These are phyloP conservation scores for Lucilia cuprina DNA, from an alignment of 1,140 invertebrate genomes.

Conservation along the genomic window DNA sequence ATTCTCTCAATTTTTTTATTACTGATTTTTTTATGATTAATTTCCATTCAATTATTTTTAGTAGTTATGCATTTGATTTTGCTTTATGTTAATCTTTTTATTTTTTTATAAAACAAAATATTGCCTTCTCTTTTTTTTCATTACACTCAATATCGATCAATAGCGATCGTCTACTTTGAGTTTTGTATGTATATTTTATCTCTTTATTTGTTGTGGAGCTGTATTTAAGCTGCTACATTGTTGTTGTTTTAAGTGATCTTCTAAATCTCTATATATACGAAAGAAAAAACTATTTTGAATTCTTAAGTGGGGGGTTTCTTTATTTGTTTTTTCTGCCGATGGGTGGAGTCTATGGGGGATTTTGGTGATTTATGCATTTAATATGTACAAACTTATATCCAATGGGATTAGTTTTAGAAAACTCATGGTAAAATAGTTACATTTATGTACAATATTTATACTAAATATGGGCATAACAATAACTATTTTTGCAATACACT, in stretches of 20 bases:
- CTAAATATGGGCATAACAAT: too few relatives aligned
- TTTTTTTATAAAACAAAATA: not conserved
- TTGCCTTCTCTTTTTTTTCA: not conserved
- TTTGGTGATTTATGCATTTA: not conserved
- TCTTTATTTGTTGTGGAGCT: not conserved
- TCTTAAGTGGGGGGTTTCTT: not conserved
- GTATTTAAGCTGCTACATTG: too few relatives aligned
- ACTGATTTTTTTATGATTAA: too few relatives aligned
- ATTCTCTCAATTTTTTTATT: too few relatives aligned
- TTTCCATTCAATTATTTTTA: too few relatives aligned
- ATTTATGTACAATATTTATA: too few relatives aligned
- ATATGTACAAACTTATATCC: not conserved
- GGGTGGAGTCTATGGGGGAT: conserved; percentile 3
- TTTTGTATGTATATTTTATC: not conserved
- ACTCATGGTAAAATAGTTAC: too few relatives aligned
- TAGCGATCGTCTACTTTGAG: not conserved
- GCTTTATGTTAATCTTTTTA: not conserved
- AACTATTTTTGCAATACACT: too few relatives aligned
- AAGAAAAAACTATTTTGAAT: conserved; percentile 8
- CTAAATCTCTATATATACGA: not conserved
- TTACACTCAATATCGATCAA: not conserved
- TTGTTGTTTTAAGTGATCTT: not conserved
- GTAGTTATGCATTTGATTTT: not conserved
- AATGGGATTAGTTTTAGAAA: not conserved
- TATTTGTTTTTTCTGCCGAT: not conserved